Conservation (phyloP, 2,113 vertebrate species). For the Meles meles region DNA sequence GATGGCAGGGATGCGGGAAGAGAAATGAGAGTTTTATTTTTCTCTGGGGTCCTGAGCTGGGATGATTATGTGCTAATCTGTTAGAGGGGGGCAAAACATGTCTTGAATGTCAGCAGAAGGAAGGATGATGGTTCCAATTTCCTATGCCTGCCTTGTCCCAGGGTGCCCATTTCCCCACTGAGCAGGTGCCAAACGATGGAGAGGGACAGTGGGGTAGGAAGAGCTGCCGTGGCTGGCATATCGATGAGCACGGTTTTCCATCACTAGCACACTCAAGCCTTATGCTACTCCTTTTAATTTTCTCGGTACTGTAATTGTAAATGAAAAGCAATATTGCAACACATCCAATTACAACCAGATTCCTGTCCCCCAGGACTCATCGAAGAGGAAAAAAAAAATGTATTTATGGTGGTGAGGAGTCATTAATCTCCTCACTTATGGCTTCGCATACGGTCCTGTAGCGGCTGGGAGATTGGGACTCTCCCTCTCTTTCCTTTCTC, state of each 20-base stretch:
- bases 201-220: neutral
- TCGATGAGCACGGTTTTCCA: neutral
- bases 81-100: neutral
- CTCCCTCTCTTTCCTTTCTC: neutral
- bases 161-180: rapidly evolving
- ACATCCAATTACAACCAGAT: conserved; percentile 61
- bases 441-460: neutral
- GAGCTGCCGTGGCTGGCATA: neutral
- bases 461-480: neutral
- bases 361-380: conserved; percentile 38
- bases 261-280: neutral
- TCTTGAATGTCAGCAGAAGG: neutral
- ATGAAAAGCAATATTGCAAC: conserved; percentile 62
- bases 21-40: neutral
- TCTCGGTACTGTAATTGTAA: conserved; percentile 49
- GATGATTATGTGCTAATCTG: neutral
- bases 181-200: neutral
- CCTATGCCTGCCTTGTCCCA: neutral
- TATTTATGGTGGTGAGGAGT: conserved; percentile 40
- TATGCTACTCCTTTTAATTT: conserved; percentile 43
- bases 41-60: neutral
- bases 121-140: neutral
- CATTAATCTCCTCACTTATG: conserved; percentile 15
- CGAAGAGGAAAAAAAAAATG: neutral
- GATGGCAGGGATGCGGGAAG: neutral